Conservation (phyloP, 2,113 vertebrate species). For the Artemisiospiza belli region DNA sequence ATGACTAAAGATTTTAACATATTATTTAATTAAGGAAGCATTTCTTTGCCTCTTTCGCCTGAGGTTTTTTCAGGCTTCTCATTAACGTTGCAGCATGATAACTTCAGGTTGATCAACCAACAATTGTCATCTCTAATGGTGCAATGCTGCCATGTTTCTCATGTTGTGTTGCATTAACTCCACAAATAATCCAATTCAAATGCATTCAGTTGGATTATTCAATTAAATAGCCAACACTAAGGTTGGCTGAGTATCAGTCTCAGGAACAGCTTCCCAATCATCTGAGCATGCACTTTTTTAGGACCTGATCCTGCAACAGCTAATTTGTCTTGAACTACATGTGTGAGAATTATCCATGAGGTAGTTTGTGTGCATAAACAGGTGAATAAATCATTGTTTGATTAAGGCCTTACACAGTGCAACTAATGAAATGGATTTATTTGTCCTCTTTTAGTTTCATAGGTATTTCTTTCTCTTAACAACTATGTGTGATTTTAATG, state of each 20-base stretch:
- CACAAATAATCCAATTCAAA: slow-evolving; percentile 26
- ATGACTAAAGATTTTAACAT: neutral
- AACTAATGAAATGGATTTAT: neutral
- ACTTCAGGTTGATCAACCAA: slow-evolving; percentile 25
- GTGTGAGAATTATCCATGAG: neutral
- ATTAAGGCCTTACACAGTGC: neutral
- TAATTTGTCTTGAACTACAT: neutral
- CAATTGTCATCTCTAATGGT: slow-evolving; percentile 7
- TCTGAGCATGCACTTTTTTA: neutral
- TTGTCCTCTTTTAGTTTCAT: neutral
- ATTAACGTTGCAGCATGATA: neutral
- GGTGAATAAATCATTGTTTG: neutral
- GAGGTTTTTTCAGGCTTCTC: neutral
- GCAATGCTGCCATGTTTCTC: slow-evolving; percentile 28
- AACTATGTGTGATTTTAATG: neutral
- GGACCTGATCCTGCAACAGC: neutral
- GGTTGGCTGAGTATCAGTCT: neutral
- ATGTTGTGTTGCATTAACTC: slow-evolving; percentile 11
- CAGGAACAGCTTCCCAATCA: slow-evolving; percentile 18
- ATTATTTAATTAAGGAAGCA: slow-evolving; percentile 20
- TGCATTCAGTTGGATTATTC: neutral
- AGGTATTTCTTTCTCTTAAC: neutral
- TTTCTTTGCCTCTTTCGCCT: neutral
- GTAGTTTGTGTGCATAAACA: neutral
- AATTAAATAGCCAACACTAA: slow-evolving; percentile 26